Evolutionary conservation across 2,113 vertebrate species (phyloP).

Genomic region (Panthera tigris): DNA sequence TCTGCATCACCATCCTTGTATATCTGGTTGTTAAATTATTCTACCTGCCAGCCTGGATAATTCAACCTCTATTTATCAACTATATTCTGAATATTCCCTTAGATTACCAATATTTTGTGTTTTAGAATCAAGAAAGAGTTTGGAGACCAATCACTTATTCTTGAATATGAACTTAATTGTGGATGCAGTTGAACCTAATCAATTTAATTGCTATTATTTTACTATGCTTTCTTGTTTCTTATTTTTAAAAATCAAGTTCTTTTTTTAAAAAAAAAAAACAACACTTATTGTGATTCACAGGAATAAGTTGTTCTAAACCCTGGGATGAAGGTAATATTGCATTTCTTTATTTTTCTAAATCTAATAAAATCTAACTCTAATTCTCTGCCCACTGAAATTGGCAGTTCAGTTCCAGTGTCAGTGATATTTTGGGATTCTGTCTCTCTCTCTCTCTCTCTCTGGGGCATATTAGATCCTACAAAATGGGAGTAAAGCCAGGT

Average conservation of each 20-base stretch:
- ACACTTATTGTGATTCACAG: neutral
- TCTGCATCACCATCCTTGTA: slow-evolving; percentile 13
- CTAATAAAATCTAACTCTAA: neutral
- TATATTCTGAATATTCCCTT: neutral
- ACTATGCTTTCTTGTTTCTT: neutral
- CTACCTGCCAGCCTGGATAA: slow-evolving; percentile 57
- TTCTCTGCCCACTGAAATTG: neutral
- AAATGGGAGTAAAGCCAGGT: neutral
- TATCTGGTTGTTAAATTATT: slow-evolving; percentile 58
- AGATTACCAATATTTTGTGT: neutral
- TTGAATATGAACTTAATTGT: slow-evolving; percentile 45
- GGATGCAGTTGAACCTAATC: neutral
- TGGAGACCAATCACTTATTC: neutral
- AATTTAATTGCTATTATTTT: slow-evolving; percentile 37
- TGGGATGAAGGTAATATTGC: neutral
- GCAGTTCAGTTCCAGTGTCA: neutral
- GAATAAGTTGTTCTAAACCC: neutral
- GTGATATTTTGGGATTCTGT: neutral
- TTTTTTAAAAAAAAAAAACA: neutral
- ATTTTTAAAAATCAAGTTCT: slow-evolving; percentile 35
- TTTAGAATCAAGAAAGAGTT: neutral
- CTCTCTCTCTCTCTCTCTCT: neutral
- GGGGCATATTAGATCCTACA: neutral
- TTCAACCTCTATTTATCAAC: slow-evolving; percentile 52
- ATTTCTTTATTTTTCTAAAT: slow-evolving; percentile 43